phyloP scores from a whole-genome alignment of 1,140 invertebrate species.

The Colletes gigas region DNA sequence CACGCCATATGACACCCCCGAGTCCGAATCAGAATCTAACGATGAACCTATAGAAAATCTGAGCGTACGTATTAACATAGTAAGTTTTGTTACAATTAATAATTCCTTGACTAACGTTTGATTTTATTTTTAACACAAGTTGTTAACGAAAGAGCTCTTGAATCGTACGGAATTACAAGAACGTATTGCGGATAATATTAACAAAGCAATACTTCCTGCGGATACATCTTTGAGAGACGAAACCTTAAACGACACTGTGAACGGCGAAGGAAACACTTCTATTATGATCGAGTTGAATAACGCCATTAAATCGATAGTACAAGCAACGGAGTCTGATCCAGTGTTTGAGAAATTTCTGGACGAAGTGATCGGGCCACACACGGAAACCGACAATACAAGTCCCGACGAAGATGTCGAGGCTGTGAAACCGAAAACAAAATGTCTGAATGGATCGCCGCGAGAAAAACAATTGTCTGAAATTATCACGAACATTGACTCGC shows the following conservation, averaged over 20 bases:
- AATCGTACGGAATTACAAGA: conserved; percentile 79
- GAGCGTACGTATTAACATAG: conserved; percentile 69
- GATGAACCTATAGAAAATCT: conserved; percentile 77
- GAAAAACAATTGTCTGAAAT: conserved; percentile 40
- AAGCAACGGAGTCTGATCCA: conserved; percentile 79
- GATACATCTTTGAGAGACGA: conserved; percentile 66
- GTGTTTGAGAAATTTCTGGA: conserved; percentile 78
- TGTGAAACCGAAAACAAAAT: conserved; percentile 28
- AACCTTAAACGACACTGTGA: conserved; percentile 53
- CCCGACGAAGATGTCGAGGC: conserved; percentile 69
- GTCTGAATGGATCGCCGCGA: not conserved
- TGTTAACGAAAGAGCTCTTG: conserved; percentile 76
- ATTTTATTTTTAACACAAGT: conserved; percentile 51
- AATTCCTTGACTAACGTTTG: not conserved
- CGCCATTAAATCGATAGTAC: conserved; percentile 76
- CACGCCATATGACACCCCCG: conserved; percentile 66
- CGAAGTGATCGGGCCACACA: conserved; percentile 73
- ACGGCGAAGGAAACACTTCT: conserved; percentile 70
- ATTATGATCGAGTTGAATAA: conserved; percentile 77
- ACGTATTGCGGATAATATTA: conserved; percentile 80
- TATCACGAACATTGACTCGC: conserved; percentile 16
- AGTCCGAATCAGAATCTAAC: conserved; percentile 68
- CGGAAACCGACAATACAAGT: conserved; percentile 71
- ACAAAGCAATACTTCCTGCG: conserved; percentile 75
- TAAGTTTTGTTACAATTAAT: not conserved